Conservation (phyloP, 53 echinoderm and acorn worm species). For the Pentamera pediparva region DNA sequence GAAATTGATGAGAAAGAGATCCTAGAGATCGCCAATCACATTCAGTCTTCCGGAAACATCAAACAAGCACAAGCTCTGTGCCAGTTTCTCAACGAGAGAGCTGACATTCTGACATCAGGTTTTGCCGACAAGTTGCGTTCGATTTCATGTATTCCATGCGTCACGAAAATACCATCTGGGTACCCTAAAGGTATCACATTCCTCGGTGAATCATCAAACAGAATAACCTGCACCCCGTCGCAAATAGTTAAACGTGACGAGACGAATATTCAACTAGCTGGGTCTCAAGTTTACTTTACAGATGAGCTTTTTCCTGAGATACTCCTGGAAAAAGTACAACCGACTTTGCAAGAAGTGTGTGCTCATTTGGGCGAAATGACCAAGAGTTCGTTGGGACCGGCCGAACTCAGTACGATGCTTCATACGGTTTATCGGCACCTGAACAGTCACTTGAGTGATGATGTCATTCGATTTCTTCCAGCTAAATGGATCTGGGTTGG, state of each 20-base stretch:
- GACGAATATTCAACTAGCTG: no score
- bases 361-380: no score
- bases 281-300: no score
- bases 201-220: no score
- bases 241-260: no score
- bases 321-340: no score
- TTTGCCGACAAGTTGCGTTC: not conserved
- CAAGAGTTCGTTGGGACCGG: no score
- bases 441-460: not conserved
- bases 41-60: no score
- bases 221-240: no score
- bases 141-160: not conserved
- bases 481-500: constrained; percentile 30
- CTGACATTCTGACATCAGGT: not conserved
- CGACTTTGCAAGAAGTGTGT: no score
- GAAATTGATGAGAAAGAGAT: not conserved
- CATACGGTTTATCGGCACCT: constrained; percentile 27
- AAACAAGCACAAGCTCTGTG: constrained; percentile 16
- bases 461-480: not conserved
- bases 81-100: constrained; percentile 5
- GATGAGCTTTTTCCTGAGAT: no score
- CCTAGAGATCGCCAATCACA: not conserved
- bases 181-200: constrained; percentile 32
- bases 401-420: not conserved
- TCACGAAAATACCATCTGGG: not conserved